Base-by-base conservation (phyloP, 2,797 vertebrate species). In the Crypturellus tataupa region DNA sequence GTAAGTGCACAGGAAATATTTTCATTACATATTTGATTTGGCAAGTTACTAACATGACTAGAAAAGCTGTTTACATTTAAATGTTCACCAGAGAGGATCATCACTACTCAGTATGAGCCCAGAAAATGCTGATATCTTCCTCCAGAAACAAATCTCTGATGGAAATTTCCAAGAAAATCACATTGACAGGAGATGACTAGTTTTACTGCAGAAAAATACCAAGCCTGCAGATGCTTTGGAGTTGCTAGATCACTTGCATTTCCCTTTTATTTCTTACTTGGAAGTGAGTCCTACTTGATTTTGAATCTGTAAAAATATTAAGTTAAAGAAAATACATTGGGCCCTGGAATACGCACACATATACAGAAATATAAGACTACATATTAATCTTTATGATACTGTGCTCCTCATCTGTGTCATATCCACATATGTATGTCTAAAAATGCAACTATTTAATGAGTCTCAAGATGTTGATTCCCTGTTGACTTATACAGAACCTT, bases 141-240 rank as follows among this genome's bases (percentile, higher is more conserved):
- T 72, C 62, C 55, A 76, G 80, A 84, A 55, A 39, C 29, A 81
- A 75, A 91, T 46, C 62, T 78, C 23, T 80, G 46, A 72, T 72
- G 63, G 46, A 94, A 83, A 91, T 85, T 94, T 95, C 80, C 63
- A 88, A 20, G 46, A 49, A 90, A 94, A 81, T 72, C 24, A 67
- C 27, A 86, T 86, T 85, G 73, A 84, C 21, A 67, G 62, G 18
- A 92, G 67, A 80, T 84, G 72, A 72, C 29, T 69, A 29, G 39
- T 60, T 94, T 80, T 87, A 90, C 42, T 84, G 70, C 55, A 72
- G 60, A 59, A 79, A 86, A 80, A 67, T 76, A 89, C 5, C 0
- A 2, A 88, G 75, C 0, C 3, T 65, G 80, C 46, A 55, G 49
- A 85, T 76, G 67, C 67, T 84, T 90, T 79, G 67, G 37, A 90